A percentile compares a stretch with the other conserved stretches of the same genome.
Evolutionary conservation across 2,113 vertebrate genomes (phyloP).

Genomic region (Phalacrocorax brasilianus): DNA sequence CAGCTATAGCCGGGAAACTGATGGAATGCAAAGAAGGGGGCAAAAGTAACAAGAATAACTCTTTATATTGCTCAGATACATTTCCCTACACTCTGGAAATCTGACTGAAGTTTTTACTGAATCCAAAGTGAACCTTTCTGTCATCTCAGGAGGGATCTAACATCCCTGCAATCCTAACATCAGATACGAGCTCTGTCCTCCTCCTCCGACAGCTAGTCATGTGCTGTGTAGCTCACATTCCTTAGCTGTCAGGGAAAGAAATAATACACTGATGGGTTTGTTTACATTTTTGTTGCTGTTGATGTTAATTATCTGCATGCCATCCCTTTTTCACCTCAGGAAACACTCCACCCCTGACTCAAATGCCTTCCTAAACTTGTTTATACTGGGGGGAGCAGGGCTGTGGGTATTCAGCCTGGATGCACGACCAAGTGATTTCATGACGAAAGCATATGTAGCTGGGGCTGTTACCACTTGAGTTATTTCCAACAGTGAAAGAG

Average conservation of each 20-base stretch:
- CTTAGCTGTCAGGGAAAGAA: neutral
- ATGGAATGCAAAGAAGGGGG: neutral
- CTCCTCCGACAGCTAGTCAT: fast-evolving
- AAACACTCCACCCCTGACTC: neutral
- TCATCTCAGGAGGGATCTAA: neutral
- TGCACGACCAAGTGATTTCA: neutral
- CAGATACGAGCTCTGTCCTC: neutral
- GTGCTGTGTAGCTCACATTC: neutral
- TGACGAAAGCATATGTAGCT: fast-evolving
- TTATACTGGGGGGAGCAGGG: neutral
- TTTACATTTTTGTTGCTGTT: neutral
- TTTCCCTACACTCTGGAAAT: neutral
- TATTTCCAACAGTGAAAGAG: neutral
- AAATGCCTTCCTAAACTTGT: neutral
- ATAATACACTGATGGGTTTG: neutral
- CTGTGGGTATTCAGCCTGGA: neutral
- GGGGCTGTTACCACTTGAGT: neutral
- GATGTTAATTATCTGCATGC: neutral
- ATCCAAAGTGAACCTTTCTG: neutral
- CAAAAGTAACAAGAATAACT: neutral
- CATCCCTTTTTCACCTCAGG: neutral
- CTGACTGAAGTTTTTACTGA: neutral
- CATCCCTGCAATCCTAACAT: neutral
- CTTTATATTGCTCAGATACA: neutral
- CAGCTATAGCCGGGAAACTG: neutral